A percentile compares a stretch with the other conserved stretches of the same genome.
These are phyloP conservation scores for Loriculus beryllinus DNA, from an alignment of 2,797 vertebrate genomes.

Conservation along the genomic window DNA sequence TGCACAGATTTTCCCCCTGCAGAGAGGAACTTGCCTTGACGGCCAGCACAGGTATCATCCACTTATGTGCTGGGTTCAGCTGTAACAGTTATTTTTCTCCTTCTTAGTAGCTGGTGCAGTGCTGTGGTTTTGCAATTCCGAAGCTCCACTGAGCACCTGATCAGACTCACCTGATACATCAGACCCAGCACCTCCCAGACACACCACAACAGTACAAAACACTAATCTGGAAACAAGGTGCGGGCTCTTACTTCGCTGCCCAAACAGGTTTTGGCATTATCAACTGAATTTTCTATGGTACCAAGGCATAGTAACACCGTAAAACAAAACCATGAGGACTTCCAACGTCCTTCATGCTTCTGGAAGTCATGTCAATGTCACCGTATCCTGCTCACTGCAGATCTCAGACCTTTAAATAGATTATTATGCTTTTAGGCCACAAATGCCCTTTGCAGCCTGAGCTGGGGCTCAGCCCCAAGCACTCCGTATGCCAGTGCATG, in stretches of 20 bases:
- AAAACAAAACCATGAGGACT: not conserved
- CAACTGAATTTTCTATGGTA: not conserved
- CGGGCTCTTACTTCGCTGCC: not conserved
- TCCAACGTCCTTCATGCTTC: not conserved
- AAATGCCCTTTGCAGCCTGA: not conserved
- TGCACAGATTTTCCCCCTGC: not conserved
- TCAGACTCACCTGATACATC: not conserved
- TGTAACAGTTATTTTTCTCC: no score
- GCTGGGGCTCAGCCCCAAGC: not conserved
- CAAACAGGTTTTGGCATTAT: not conserved
- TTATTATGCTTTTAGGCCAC: not conserved
- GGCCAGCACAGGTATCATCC: not conserved
- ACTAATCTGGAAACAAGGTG: not conserved
- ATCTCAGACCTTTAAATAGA: slow-evolving; percentile 17
- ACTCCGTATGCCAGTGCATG: rapidly evolving
- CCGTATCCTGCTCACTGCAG: not conserved
- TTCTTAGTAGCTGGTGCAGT: no score
- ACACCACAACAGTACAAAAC: not conserved
- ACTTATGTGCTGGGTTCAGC: no score
- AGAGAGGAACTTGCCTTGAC: not conserved
- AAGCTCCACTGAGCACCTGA: not conserved
- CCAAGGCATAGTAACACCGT: not conserved
- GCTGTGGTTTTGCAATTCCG: not conserved
- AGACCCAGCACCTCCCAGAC: not conserved
- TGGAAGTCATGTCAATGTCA: not conserved